Evolutionary conservation across 53 echinoderm and acorn worm genomes (phyloP), one percentile per base, ranked within the genome.

Genomic region (Echinometra lucunter): DNA sequence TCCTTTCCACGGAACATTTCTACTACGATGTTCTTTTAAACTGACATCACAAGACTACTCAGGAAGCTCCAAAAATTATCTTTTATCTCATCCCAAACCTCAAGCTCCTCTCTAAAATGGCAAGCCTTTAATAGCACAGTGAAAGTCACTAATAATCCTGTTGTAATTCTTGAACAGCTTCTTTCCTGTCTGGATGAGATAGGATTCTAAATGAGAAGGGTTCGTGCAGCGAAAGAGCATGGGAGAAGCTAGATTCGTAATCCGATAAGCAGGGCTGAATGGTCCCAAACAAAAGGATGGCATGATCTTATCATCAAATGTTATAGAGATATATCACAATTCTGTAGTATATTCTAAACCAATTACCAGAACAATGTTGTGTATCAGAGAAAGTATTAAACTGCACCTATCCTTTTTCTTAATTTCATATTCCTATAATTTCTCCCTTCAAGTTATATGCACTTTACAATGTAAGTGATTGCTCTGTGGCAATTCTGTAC

Each of bases 131-230:
- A 78, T 19, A 42, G 40, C 78, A 78, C 6, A 78, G 42, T 42
- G 78, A 78, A 78, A 78, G 78, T 78, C 78, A 78, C 38, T 78
- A 42, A 42, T 78, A 78, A 78, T 78, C 78, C 78, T 38, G 38
- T 78, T 78, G 78, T 78, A 78, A 78, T 78, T 78, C 78, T 40
- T 78, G 40, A 78, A 40, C n/a, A 28, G 78, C 78, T 28, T 38
- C 23, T 78, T 78, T 78, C 78, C 78, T 78, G 78, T 78, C 78
- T 78, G 19, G 42, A 5, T 9, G 6, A 34, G 2, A 10, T 32
- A 13, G 72, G 72, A 13, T 72, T 34, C 32, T 32, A 34, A 72
- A 78, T 78, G 78, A 78, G 38, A 42, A 42, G 23, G 78, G 40
- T 38, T 40, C 21, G 18, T 78, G 21, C 78, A 35, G 38, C 4